Conservation (phyloP, 1,140 invertebrate species). For the Anastatus disparis region DNA sequence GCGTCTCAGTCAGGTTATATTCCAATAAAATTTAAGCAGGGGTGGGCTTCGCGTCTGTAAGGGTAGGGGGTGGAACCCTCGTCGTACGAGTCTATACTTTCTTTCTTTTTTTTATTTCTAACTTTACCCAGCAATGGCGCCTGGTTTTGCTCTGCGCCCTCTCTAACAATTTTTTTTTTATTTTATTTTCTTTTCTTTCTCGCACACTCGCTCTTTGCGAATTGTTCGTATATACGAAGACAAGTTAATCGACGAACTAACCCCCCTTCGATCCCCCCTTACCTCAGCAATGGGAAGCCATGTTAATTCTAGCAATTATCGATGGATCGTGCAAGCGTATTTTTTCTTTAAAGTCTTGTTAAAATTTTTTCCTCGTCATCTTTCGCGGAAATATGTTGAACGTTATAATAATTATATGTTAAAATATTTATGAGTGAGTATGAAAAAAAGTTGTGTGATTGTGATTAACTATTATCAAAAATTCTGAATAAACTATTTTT, state of each 20-base stretch:
- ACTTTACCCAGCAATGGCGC: conserved; percentile 33
- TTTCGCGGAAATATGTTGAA: too few relatives aligned
- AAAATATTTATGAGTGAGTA: too few relatives aligned
- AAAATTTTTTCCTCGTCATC: background rate
- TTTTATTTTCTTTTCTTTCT: background rate
- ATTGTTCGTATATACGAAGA: conserved; percentile 12
- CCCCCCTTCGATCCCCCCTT: too few relatives aligned
- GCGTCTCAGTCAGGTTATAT: conserved; percentile 35
- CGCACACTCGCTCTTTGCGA: background rate
- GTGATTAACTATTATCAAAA: too few relatives aligned
- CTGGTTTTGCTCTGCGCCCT: background rate
- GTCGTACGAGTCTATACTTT: background rate
- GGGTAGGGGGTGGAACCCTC: conserved; percentile 39
- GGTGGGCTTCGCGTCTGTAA: conserved; percentile 27
- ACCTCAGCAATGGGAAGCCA: conserved; percentile 4
- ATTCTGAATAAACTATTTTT: too few relatives aligned
- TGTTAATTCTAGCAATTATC: conserved; percentile 31
- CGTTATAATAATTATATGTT: too few relatives aligned
- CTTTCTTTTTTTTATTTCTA: conserved; percentile 31
- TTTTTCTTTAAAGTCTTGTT: conserved; percentile 2
- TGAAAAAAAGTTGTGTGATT: too few relatives aligned
- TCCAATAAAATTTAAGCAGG: conserved; percentile 44
- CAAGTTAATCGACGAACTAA: conserved; percentile 30
- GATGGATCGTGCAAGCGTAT: background rate
- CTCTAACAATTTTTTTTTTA: background rate